Evolutionary conservation across 2,888 invertebrate species (phyloP), one percentile per base, ranked within the genome.

Genomic region (Mantis religiosa): DNA sequence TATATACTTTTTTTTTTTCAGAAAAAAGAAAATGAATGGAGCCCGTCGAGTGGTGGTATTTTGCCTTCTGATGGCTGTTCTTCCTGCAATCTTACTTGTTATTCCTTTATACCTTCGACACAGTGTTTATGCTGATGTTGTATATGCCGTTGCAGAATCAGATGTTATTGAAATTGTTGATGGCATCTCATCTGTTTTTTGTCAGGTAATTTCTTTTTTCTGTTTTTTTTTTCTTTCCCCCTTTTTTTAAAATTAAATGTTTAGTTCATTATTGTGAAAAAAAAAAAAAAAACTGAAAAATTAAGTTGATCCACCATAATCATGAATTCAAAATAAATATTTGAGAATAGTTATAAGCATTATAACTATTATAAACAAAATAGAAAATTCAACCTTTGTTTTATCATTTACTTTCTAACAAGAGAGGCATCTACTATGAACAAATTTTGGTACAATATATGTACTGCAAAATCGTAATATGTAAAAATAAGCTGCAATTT

Each of bases 111-210:
- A 97, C 93, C 93, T 98, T 91, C 94, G 97, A 85, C 97, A 97
- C 93, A 95, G 95, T 90, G 94, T 95, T 88, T 98, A 97, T 93
- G 96, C 96, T 54, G 97, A 97, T 94, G 96, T 97, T 30, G 94
- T 95, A 90, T 97, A 97, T 92, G 95, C 95, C 91, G 96, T 98
- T 91, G 96, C 97, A 14, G 97, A 97, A 93, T 97, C 97, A 1
- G 98, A 98, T 93, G 96, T 97, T 28, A 94, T 97, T 87, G 97
- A 97, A 92, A 96, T 98, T 90, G 95, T 96, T 90, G 96, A 97
- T 93, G 97, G 97, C 82, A 96, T 97, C 90, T 97, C 97, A 15
- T 96, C 97, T 83, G 93, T 97, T 91, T 98, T 97, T 94, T 97
- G 97, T 93, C 93, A 94, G 91, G 94, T 93, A 92, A 91, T 91